Evolutionary conservation across 2,888 invertebrate species (phyloP).

Genomic region (Acrocyrtus sp.): DNA sequence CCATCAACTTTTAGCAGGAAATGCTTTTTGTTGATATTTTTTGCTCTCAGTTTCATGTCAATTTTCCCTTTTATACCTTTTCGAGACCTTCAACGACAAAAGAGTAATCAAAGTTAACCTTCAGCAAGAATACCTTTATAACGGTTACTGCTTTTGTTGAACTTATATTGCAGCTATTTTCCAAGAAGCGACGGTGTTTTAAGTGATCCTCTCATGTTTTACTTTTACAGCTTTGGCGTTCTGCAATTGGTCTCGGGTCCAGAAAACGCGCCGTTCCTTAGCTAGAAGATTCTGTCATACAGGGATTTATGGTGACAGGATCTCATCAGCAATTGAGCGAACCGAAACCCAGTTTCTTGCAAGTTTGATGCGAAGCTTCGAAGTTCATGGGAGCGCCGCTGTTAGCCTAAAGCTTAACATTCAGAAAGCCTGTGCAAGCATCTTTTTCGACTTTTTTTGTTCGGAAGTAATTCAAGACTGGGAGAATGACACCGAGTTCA

Average conservation of each 20-base stretch:
- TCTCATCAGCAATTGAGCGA: conserved; percentile 48
- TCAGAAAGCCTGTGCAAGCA: conserved; percentile 81
- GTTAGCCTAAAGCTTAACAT: conserved; percentile 74
- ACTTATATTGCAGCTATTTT: conserved; percentile 43
- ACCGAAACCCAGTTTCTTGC: conserved; percentile 42
- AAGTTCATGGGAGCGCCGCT: conserved; percentile 13
- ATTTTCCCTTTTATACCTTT: conserved; percentile 36
- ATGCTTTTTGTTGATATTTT: conserved; percentile 5
- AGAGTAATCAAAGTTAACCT: conserved; percentile 57
- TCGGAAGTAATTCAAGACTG: conserved; percentile 78
- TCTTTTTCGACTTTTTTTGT: conserved; percentile 89
- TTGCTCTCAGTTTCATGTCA: conserved; percentile 36
- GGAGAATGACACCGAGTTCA: conserved; percentile 70
- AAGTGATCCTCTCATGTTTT: conserved; percentile 42
- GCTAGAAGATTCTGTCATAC: conserved; percentile 78
- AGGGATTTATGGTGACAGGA: conserved; percentile 54
- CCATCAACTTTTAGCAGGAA: conserved; percentile 7
- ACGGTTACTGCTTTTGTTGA: conserved; percentile 51
- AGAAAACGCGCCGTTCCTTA: conserved; percentile 80
- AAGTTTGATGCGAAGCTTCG: conserved; percentile 31
- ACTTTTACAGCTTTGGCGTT: conserved; percentile 80
- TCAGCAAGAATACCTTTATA: conserved; percentile 52
- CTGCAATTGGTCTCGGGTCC: conserved; percentile 88
- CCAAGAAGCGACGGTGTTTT: conserved; percentile 32
- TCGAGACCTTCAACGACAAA: conserved; percentile 53